Evolutionary conservation across 2,113 vertebrate species (phyloP), one percentile per base, ranked within the genome.

Genomic region (Mustela lutreola): DNA sequence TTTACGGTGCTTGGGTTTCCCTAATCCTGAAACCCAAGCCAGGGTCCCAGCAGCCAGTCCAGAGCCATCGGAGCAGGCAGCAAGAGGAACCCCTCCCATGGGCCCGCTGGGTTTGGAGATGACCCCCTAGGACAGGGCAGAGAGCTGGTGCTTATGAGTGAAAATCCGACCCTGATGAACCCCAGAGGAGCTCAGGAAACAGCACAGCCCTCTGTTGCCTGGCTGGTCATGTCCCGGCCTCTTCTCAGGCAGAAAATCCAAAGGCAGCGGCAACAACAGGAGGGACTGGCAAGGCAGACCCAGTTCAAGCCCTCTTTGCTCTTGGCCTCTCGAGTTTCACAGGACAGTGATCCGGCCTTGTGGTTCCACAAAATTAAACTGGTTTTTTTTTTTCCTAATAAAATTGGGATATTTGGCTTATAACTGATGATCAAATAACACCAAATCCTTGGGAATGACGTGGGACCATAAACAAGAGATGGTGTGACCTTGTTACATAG

Each of bases 1-100:
- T 99, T 99, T 99, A 99, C 99, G 98, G 99, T 99, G 99, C 99
- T 99, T 99, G 98, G 98, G 99, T 99, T 99, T 99, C 99, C 98
- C 99, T 99, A 99, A 99, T 99, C 99, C 99, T 95, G 98, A 99
- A 99, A 99, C 99, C 99, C 99, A 99, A 99, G 98, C 99, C 98
- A 98, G 98, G 98, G 98, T 99, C 99, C 99, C 98, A 99, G 99
- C 99, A 99, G 99, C 98, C 98, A 95, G 99, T 98, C 98, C 98
- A 98, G 98, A 93, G 98, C 98, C 98, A 96, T 98, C 98, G 98
- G 98, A 99, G 98, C 98, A 97, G 98, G 98, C 98, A 99, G 99
- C 99, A 99, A 99, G 99, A 99, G 96, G 98, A 98, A 96, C 98
- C 98, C 99, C 95, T 97, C 99, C 98, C 98, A 98, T 99, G 98